Base-by-base conservation (phyloP, 2,888 invertebrate species). In the Melinaea marsaeus region DNA sequence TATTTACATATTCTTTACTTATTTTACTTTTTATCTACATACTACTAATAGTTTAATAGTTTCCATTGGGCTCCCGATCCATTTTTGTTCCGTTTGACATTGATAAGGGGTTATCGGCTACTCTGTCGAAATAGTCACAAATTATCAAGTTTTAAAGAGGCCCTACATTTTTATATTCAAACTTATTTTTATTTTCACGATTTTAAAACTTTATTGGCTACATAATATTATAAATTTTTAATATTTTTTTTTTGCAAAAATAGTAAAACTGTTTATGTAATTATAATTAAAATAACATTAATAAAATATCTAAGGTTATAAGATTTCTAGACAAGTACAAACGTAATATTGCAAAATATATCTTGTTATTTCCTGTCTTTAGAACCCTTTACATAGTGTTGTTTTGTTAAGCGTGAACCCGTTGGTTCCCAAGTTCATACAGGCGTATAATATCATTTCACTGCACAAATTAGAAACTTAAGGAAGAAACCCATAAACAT, bases 21-120 rank as follows among this genome's bases (percentile, higher is more conserved):
- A 22, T 22, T 22, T 22, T 22, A 22, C 22, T 22, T 22, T 22
- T 22, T 22, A 22, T 22, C 22, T 22, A 22, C 1, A 22, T 22
- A 22, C 22, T 22, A 22, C 22, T 22, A 51, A 11, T 32, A 2
- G 7, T 48, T 7, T 6, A 22, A 48, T n/a, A 7, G 32, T 32
- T 7, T 4, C 5, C 6, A 32, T n/a, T 51, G 22, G 32, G 51
- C 51, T 46, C 13, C 9, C 22, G n/a, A 7, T 11, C 46, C 45
- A 47, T 73, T 77, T 75, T 74, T 81, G 79, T 75, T 79, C 74
- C 74, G 76, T 74, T 80, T 81, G 78, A 78, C 79, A 75, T 74
- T 76, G 85, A 86, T 87, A 85, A 82, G 72, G 71, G 86, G 86
- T 88, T 88, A 88, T 89, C 88, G 63, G 66, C 62, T 60, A 74